phyloP scores from a whole-genome alignment of 2,797 vertebrate species.

The Sciurus carolinensis region DNA sequence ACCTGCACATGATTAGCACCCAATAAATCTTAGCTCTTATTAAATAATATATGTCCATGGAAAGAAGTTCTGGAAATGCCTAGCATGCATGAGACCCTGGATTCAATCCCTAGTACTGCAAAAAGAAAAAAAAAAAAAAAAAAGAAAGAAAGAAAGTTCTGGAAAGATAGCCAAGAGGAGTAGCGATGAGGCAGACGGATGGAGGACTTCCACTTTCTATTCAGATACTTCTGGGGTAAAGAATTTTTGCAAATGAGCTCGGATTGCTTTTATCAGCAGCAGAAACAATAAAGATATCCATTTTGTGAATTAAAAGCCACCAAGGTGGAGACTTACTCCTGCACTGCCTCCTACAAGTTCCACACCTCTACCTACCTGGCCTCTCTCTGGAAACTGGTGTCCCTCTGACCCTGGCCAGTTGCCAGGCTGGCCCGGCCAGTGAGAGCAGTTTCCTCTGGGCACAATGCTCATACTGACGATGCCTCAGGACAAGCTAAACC shows the following conservation, averaged over 20 bases:
- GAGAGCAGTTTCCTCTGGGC: neutral
- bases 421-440: neutral
- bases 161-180: neutral
- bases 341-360: neutral
- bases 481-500: neutral
- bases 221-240: slow-evolving; percentile 20
- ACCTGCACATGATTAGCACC: neutral
- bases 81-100: too few species aligned
- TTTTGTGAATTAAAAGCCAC: neutral
- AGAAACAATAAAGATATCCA: neutral
- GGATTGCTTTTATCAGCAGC: slow-evolving; percentile 10
- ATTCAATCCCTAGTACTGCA: too few species aligned
- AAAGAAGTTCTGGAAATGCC: slow-evolving; percentile 59
- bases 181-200: neutral
- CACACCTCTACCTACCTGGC: neutral
- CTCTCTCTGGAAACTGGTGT: neutral
- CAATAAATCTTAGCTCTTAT: neutral
- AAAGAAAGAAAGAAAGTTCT: slow-evolving; percentile 41
- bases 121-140: slow-evolving; percentile 38
- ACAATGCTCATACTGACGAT: neutral
- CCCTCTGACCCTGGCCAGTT: neutral
- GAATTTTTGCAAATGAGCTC: slow-evolving; percentile 24
- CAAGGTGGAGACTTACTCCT: neutral
- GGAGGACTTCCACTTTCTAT: neutral
- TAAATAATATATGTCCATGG: neutral